Base-by-base conservation (phyloP, 2,888 invertebrate genomes). In the Norana najaformis region DNA sequence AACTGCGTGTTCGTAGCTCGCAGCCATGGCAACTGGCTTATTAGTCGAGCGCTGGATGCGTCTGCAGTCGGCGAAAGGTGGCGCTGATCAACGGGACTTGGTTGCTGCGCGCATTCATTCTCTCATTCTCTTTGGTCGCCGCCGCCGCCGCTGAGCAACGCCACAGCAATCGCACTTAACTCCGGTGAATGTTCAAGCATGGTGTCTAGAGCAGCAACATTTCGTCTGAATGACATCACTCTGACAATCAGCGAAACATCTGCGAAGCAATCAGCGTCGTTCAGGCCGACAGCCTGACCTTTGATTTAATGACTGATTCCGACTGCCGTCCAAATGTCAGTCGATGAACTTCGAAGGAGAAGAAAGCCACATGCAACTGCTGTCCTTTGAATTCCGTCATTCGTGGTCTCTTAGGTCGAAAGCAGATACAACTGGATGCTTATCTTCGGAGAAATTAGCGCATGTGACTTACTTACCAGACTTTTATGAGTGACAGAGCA, bases 11-110 rank as follows among this genome's bases (percentile, higher is more conserved):
- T 69, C 69, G 69, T 69, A 69, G 69, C 69, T 69, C 16, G 69
- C 69, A 69, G 69, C 69, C n/a, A 69, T 69, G n/a, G 69, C 69
- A n/a, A 69, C 69, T 69, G 69, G n/a, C 69, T n/a, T n/a, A n/a
- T n/a, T 69, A 69, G 30, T n/a, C 69, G 30, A n/a, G 30, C n/a
- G 69, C 69, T 69, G 69, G 8, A 1, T 69, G n/a, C 69, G 69
- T 69, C 69, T 30, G 69, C 69, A 3, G 69, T 69, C 69, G 69
- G n/a, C 69, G 69, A 11, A 69, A 69, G 69, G 69, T 69, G 69
- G 69, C 69, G n/a, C 23, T 47, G 69, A 23, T 30, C 23, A 69
- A 6, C n/a, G 69, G 69, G 69, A 69, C n/a, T 69, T 69, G 69
- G 69, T n/a, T 69, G 69, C 69, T 30, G 11, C 30, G 14, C 11